Base-by-base conservation (phyloP, 2,797 vertebrate genomes). In the Neomorphus geoffroyi region DNA sequence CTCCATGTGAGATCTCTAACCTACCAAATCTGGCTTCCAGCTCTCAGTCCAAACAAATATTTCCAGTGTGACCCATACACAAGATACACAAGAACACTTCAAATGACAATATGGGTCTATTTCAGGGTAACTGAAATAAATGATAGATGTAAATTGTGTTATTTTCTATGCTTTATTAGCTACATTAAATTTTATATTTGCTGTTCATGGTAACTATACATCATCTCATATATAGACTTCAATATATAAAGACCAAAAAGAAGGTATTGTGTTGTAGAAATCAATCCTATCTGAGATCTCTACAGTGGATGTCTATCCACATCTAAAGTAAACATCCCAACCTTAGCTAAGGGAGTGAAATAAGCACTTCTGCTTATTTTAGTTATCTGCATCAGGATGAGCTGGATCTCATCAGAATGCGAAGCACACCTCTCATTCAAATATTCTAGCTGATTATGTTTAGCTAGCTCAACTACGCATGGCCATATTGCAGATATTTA, bases 91-190 rank as follows among this genome's bases (percentile, higher is more conserved):
- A 37, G 30, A 65, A 60, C 8, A 72, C 5, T 18, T 48, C 30
- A 46, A 51, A 32, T 33, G 8, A 35, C 6, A 46, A 35, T 41
- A 48, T 18, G 13, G 7, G 15, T 48, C 9, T 71, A 16, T 51
- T 33, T 54, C 14, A 73, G 32, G 26, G 14, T 48, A 73, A 39
- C 12, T 32, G 22, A 66, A 72, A 73, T 79, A 48, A 67, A 7
- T 0, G 0, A 41, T 54, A 54, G 7, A 60, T n/a, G 4, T 61
- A 48, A 48, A n/a, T 27, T 33, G 3, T 8, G 32, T 53, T 27
- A 10, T 66, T 54, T 79, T 60, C 13, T 41, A 19, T 32, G 30
- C 4, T 72, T 78, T 65, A 51, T 45, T 53, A 71, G 18, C 71
- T 26, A 45, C 24, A 58, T 58, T 78, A 58, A 18, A 26, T 53